A percentile compares a stretch with the other conserved stretches of the same genome.
These are phyloP conservation scores for Lytechinus variegatus DNA, from an alignment of 35 echinoderm and acorn worm genomes.

Conservation along the genomic window DNA sequence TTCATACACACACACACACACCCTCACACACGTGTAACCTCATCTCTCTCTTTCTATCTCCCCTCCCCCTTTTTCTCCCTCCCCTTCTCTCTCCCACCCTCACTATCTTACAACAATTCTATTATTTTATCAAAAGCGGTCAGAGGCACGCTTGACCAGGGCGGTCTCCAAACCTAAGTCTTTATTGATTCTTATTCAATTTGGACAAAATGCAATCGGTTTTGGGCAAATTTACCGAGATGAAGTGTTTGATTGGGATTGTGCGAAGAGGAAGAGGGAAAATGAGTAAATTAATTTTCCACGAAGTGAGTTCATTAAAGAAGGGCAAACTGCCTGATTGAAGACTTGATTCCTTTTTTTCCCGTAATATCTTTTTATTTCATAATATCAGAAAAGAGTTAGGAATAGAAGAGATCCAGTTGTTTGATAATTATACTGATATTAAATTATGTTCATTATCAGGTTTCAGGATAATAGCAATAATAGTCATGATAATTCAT, in stretches of 20 bases:
- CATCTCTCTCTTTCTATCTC: not conserved
- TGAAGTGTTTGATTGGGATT: not conserved
- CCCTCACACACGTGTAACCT: no score
- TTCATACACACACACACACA: no score
- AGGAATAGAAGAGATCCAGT: no score
- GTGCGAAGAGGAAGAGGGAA: not conserved
- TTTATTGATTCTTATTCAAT: constrained; percentile 13
- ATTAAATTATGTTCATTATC: no score
- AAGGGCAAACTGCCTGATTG: not conserved
- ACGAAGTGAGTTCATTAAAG: not conserved
- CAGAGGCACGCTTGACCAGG: not conserved
- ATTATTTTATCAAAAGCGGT: not conserved
- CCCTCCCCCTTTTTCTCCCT: not conserved
- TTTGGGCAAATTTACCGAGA: not conserved
- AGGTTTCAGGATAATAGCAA: no score
- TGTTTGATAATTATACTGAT: no score
- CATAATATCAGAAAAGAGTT: no score
- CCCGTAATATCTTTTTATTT: no score
- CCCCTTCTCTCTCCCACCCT: not conserved
- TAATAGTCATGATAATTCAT: no score
- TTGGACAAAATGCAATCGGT: constrained; percentile 18
- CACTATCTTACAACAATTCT: not conserved
- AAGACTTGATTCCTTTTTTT: not conserved
- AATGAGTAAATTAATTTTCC: not conserved
- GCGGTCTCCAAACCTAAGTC: not conserved